Conservation (phyloP, 53 echinoderm and acorn worm genomes). For the Patiria pectinifera region DNA sequence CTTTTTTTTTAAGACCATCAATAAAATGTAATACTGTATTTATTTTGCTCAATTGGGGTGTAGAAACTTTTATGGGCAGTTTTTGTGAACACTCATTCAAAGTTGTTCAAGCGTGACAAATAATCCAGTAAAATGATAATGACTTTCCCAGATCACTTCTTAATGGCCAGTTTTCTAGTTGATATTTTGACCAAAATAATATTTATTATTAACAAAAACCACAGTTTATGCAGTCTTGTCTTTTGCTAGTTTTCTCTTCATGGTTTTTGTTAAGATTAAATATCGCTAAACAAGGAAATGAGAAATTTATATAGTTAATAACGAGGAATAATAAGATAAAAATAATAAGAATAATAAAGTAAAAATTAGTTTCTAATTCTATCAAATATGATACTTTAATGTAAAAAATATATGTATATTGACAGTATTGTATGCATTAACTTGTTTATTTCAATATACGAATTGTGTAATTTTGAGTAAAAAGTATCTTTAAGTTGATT, state of each 20-base stretch:
- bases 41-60: too few species aligned
- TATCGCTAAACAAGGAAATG: too few species aligned
- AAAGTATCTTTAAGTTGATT: neutral
- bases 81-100: neutral
- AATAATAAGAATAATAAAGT: neutral
- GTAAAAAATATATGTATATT: neutral
- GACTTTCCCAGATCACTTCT: neutral
- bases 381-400: neutral
- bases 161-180: neutral
- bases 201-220: neutral
- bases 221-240: neutral
- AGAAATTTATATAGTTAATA: too few species aligned
- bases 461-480: conserved; percentile 3
- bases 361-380: too few species aligned
- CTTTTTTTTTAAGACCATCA: too few species aligned
- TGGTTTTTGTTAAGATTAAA: neutral
- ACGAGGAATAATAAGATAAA: neutral
- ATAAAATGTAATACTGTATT: too few species aligned
- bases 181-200: neutral
- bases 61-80: too few species aligned
- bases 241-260: too few species aligned
- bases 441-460: neutral
- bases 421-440: neutral
- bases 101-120: neutral
- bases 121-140: neutral